Evolutionary conservation across 2,888 invertebrate genomes (phyloP).

Genomic region (Tupiocoris notatus): DNA sequence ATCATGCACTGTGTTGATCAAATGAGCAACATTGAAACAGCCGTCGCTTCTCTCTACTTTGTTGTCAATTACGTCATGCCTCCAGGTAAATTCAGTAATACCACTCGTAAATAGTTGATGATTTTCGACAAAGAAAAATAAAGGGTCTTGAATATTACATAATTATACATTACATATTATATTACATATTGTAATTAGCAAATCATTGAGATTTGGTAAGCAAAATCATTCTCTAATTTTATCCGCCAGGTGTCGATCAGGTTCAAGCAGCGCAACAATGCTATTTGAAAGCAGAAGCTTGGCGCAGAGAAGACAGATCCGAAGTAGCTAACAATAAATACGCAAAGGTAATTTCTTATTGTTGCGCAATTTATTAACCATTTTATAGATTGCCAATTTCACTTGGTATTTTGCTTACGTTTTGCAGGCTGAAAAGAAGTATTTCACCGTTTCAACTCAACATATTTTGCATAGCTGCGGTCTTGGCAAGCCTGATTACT

Average conservation of each 20-base stretch:
- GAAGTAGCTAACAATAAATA: slow-evolving; percentile 17
- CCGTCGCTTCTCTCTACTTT: slow-evolving; percentile 54
- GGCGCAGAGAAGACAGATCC: slow-evolving; percentile 48
- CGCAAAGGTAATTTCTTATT: slow-evolving; percentile 14
- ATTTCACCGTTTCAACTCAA: slow-evolving; percentile 55
- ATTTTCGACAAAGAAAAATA: too few species aligned
- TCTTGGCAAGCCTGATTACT: slow-evolving; percentile 55
- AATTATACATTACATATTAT: neutral
- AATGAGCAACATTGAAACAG: slow-evolving; percentile 54
- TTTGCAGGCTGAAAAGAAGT: slow-evolving; percentile 57
- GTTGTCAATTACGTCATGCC: slow-evolving; percentile 54
- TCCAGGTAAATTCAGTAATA: slow-evolving; percentile 52
- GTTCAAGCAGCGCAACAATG: slow-evolving; percentile 57
- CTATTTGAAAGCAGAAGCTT: slow-evolving; percentile 55
- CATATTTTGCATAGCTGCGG: slow-evolving; percentile 57
- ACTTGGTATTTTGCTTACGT: too few species aligned
- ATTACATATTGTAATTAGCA: neutral
- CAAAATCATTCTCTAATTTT: slow-evolving; percentile 2
- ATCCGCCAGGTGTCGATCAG: slow-evolving; percentile 56
- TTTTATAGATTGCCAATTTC: too few species aligned
- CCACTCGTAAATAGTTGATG: too few species aligned
- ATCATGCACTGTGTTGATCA: slow-evolving; percentile 54
- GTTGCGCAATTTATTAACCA: neutral
- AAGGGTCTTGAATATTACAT: too few species aligned
- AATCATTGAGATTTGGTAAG: neutral